Conservation (phyloP, 1,140 invertebrate genomes). For the Cyrtorhinus lividipennis region DNA sequence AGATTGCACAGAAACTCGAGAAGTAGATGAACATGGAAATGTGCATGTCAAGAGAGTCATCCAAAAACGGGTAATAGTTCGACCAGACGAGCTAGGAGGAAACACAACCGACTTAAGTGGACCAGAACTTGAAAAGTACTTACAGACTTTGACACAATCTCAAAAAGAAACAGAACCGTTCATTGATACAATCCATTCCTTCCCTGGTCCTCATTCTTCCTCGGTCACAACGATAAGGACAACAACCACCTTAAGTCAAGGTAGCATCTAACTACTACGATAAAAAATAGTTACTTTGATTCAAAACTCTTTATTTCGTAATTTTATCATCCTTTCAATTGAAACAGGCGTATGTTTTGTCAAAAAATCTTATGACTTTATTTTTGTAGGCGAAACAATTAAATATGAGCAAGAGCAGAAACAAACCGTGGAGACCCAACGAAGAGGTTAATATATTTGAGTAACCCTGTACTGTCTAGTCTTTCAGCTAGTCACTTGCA, state of each 20-base stretch:
- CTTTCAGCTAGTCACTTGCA: too few species aligned
- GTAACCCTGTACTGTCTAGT: not conserved
- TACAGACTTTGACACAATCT: conserved; percentile 17
- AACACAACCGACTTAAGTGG: conserved; percentile 22
- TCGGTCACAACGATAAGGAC: conserved; percentile 2
- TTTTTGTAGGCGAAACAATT: conserved; percentile 17
- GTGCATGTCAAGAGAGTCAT: conserved; percentile 35
- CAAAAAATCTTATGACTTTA: conserved; percentile 3
- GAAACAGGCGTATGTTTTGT: not conserved
- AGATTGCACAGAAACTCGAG: conserved; percentile 34
- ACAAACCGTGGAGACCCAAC: conserved; percentile 12
- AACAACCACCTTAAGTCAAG: conserved; percentile 7
- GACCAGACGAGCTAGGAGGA: conserved; percentile 27
- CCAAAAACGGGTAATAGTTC: conserved; percentile 34
- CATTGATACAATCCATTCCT: not conserved
- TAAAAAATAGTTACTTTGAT: conserved; percentile 5
- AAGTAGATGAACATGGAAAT: conserved; percentile 36
- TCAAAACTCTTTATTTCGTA: not conserved
- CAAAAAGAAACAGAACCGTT: conserved; percentile 2
- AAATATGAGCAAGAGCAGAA: conserved; percentile 10
- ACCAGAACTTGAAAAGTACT: conserved; percentile 26
- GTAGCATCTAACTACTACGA: too few species aligned
- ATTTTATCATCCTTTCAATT: not conserved
- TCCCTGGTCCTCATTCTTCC: not conserved
- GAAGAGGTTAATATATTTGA: conserved; percentile 14